Conservation (phyloP, 2,888 invertebrate genomes). For the Caenorhabditis parvicauda region DNA sequence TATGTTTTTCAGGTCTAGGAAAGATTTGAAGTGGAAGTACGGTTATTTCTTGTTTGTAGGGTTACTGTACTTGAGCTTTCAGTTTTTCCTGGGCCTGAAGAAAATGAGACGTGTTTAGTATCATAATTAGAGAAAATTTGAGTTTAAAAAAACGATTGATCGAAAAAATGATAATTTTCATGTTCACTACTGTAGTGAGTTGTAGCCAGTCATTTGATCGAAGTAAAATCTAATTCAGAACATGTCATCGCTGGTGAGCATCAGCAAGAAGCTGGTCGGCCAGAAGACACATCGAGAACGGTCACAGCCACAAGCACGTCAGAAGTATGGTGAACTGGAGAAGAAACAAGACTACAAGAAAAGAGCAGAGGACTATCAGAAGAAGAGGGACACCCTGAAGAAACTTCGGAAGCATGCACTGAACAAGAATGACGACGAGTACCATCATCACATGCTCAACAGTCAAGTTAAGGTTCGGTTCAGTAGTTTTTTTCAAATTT, state of each 20-base stretch:
- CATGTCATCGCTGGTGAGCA: conserved; percentile 49
- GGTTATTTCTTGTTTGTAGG: too few relatives aligned
- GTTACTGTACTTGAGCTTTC: too few relatives aligned
- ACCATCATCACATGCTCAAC: conserved; percentile 94
- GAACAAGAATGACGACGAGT: conserved; percentile 95
- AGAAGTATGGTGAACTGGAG: conserved; percentile 53
- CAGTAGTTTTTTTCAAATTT: background rate
- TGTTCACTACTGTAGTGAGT: too few relatives aligned
- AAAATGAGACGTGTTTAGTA: too few relatives aligned
- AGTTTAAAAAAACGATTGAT: too few relatives aligned
- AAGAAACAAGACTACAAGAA: conserved; percentile 62
- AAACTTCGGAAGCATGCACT: conserved; percentile 79
- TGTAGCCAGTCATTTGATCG: too few relatives aligned
- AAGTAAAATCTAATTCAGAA: too few relatives aligned
- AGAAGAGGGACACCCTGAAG: conserved; percentile 77
- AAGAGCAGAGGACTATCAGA: conserved; percentile 65
- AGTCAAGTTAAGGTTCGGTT: conserved; percentile 71
- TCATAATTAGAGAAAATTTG: too few relatives aligned
- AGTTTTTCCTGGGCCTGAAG: too few relatives aligned
- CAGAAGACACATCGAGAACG: conserved; percentile 51
- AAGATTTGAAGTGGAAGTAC: too few relatives aligned
- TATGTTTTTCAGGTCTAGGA: too few relatives aligned
- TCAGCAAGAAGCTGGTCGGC: conserved; percentile 44
- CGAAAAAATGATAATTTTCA: too few relatives aligned
- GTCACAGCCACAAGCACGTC: conserved; percentile 45